These are phyloP conservation scores for Syngnathus floridae DNA, from an alignment of 2,113 vertebrate species.

Conservation along the genomic window DNA sequence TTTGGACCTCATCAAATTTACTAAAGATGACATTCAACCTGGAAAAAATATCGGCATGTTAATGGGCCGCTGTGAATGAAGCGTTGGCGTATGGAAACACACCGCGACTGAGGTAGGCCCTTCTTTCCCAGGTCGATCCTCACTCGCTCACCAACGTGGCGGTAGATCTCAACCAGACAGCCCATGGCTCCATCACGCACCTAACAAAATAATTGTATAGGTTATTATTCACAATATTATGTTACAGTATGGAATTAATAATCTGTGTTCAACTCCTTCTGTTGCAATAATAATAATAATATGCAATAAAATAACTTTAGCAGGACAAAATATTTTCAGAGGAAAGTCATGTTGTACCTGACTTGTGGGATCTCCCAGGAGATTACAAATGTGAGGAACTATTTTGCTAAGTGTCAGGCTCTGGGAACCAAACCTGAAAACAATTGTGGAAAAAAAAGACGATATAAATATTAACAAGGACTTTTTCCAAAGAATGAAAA, in stretches of 20 bases:
- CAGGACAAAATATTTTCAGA: not conserved
- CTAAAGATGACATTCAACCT: constrained; percentile 97
- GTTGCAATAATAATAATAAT: not conserved
- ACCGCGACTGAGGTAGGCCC: constrained; percentile 95
- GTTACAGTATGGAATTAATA: not conserved
- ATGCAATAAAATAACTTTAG: constrained; percentile 1
- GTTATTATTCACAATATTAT: not conserved
- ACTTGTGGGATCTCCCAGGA: constrained; percentile 92
- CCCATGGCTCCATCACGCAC: constrained; percentile 94
- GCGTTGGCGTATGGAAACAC: constrained; percentile 34
- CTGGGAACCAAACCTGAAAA: constrained; percentile 87
- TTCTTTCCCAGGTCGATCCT: constrained; percentile 95
- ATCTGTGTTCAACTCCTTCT: not conserved
- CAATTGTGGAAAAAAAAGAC: not conserved
- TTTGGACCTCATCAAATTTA: constrained; percentile 93
- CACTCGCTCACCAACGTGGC: constrained; percentile 93
- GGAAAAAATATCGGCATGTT: constrained; percentile 7
- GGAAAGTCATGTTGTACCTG: constrained; percentile 70
- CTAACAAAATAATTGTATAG: constrained; percentile 48
- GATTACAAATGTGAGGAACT: constrained; percentile 96
- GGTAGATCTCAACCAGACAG: constrained; percentile 95
- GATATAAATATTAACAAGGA: not conserved
- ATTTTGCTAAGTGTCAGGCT: constrained; percentile 96
- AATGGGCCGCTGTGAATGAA: not conserved
- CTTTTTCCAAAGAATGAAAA: not conserved